Conservation (phyloP, 2,113 vertebrate species). For the Tautogolabrus adspersus region DNA sequence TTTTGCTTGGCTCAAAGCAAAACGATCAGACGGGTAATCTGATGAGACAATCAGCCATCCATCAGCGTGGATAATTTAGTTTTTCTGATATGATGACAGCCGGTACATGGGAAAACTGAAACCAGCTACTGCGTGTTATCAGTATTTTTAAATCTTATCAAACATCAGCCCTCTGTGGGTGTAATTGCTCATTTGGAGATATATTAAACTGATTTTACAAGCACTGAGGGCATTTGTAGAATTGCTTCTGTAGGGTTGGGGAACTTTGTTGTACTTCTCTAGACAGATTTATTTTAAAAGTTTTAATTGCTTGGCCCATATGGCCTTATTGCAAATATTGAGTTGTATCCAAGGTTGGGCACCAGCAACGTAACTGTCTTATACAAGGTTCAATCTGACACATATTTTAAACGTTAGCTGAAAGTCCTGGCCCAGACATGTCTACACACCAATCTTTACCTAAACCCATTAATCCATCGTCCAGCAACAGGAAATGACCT, state of each 20-base stretch:
- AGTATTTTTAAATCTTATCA: constrained; percentile 22
- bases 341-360: too few species aligned
- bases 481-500: too few species aligned
- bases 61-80: constrained; percentile 16
- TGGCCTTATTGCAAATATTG: too few species aligned
- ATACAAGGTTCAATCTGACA: too few species aligned
- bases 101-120: constrained; percentile 6
- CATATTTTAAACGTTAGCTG: too few species aligned
- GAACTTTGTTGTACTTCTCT: background rate
- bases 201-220: constrained; percentile 39
- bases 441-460: too few species aligned
- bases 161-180: constrained; percentile 22
- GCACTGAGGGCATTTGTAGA: constrained; percentile 32
- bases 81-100: constrained; percentile 19
- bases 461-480: too few species aligned
- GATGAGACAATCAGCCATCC: constrained; percentile 58
- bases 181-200: constrained; percentile 41
- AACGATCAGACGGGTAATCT: constrained; percentile 15
- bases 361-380: too few species aligned
- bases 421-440: too few species aligned
- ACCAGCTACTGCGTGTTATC: constrained; percentile 28
- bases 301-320: too few species aligned
- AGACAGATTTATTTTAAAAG: too few species aligned
- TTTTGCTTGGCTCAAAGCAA: constrained; percentile 17
- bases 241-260: background rate